Base-by-base conservation (phyloP, 2,888 invertebrate genomes). In the Acronicta leporina region DNA sequence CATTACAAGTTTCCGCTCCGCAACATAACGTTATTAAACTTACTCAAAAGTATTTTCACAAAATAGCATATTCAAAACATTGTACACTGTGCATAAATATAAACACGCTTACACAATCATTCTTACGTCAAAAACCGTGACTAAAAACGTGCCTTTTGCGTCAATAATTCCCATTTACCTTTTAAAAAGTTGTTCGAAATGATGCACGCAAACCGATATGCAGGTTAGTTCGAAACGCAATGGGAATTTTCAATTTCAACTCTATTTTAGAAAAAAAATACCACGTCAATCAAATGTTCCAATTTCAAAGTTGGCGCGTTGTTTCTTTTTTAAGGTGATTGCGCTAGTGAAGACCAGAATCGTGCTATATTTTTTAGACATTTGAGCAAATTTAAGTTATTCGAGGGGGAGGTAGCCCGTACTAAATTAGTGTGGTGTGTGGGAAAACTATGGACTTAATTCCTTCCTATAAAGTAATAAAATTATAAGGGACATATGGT, bases 201-300 rank as follows among this genome's bases (percentile, higher is more conserved):
- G 69, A 63, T 73, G 40, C 73, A 73, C 68, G 75, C 72, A 35
- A 75, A 35, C 33, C 40, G 67, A 73, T 75, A 67, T 11, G 45
- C 42, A 8, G 35, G 52, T 43, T 49, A 15, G 38, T 43, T 51
- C n/a, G 20, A 35, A 67, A 70, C 70, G 55, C 60, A 47, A 67
- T 52, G 16, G 20, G 45, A 38, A 42, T 75, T 55, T 75, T 45
- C 61, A 71, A 71, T 67, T 40, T 27, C 46, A 30, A 20, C 27
- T 58, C 40, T n/a, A 47, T 60, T 59, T 58, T 47, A 8, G 25
- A 16, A 35, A 41, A 16, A 35, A 6, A 66, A 72, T n/a, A n/a
- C 52, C 33, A 47, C 41, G 40, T 38, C 38, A 38, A 38, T 38
- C 38, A 35, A 9, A n/a, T 20, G 49, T 47, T 63, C 45, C 7